Base-by-base conservation (phyloP, 1,140 invertebrate species). In the Chionoecetes opilio region DNA sequence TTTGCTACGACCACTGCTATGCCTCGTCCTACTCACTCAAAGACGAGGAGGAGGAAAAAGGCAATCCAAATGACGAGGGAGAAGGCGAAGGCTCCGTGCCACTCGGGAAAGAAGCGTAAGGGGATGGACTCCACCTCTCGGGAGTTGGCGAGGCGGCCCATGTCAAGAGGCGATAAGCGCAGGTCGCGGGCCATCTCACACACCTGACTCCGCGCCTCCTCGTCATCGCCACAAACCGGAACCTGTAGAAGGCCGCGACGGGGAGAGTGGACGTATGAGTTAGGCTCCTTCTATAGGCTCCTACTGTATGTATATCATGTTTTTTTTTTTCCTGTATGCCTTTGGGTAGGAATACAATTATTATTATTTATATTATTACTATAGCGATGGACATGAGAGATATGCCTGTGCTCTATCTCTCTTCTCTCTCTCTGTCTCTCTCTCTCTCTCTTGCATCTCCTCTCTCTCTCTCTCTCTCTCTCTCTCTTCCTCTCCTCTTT, bases 101-200 rank as follows among this genome's bases (percentile, higher is more conserved):
- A 96, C 34, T 92, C 88, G 2, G 95, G 93, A 84, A 96, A 96
- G 87, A 95, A 92, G 31, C 53, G 37, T 21, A 96, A 85, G 0
- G 96, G 96, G 32, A 96, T 95, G 17, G 46, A 91, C 53, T 96
- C 96, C 21, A 96, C 86, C 9, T 85, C 46, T 0, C 93, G 87
- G 84, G 96, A 95, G 75, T 92, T 93, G 11, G 14, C 82, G 21
- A 96, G 95, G 21, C 82, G 35, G 0, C 96, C 96, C n/a, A 41
- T 34, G 93, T 96, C 96, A 3, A 96, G 88, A 37, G 96, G 96
- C 11, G 29, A 82, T 3, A 93, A 37, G 2, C 91, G 84, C 5
- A 95, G 53, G 91, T 89, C 91, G 31, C 87, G 41, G 32, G 88
- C 91, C 31, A 95, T n/a, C 14, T n/a, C 94, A 0, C 90, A 63